Evolutionary conservation across 2,113 vertebrate genomes (phyloP).

Genomic region (Fulmarus glacialis): DNA sequence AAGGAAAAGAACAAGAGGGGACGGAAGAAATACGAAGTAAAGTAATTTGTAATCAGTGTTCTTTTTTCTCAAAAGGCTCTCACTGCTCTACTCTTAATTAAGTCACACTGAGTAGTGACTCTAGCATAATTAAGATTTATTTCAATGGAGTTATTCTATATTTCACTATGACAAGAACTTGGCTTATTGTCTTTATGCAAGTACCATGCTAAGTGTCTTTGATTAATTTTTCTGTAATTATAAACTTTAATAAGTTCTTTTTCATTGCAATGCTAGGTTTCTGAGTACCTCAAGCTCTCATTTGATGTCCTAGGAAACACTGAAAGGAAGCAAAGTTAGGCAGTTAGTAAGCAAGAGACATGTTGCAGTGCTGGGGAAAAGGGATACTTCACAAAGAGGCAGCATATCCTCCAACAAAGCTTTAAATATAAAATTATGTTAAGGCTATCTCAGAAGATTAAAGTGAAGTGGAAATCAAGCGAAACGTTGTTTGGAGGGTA

Average conservation of each 20-base stretch:
- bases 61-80: conserved; percentile 23
- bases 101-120: conserved; percentile 48
- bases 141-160: conserved; percentile 43
- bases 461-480: background rate
- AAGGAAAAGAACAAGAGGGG: background rate
- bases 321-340: background rate
- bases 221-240: conserved; percentile 57
- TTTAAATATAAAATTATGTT: background rate
- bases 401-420: background rate
- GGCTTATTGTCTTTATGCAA: conserved; percentile 47
- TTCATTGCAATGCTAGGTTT: conserved; percentile 20
- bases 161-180: conserved; percentile 55
- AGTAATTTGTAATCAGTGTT: background rate
- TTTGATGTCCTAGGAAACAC: conserved; percentile 11
- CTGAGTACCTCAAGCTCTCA: conserved; percentile 1
- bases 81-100: conserved; percentile 40
- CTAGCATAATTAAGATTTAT: conserved; percentile 64
- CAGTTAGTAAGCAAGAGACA: background rate
- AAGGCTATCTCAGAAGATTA: background rate
- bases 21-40: background rate
- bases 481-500: background rate
- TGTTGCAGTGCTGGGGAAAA: background rate
- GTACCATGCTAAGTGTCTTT: conserved; percentile 22
- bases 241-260: conserved; percentile 52
- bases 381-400: background rate